A percentile compares a stretch with the other conserved stretches of the same genome.
These are phyloP conservation scores for Campylomormyrus numenius DNA, from an alignment of 2,113 vertebrate species.

Conservation along the genomic window DNA sequence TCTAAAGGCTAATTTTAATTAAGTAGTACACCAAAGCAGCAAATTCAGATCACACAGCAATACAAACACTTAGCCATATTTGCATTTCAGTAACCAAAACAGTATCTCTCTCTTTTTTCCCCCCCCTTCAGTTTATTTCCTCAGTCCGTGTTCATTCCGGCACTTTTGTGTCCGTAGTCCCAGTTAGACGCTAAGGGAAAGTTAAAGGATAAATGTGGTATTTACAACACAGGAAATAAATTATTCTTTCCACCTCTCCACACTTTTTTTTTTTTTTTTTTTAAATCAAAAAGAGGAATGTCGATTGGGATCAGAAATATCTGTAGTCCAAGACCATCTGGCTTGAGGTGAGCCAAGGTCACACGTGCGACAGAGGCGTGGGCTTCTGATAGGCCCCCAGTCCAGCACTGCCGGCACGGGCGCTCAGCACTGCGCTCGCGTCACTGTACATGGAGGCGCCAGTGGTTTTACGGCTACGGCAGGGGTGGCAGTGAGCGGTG, in stretches of 20 bases:
- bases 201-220: background rate
- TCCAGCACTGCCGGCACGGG: slow-evolving; percentile 63
- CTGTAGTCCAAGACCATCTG: background rate
- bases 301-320: background rate
- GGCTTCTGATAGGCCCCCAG: slow-evolving; percentile 83
- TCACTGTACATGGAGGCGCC: slow-evolving; percentile 68
- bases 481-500: slow-evolving; percentile 68
- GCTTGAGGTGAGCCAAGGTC: slow-evolving; percentile 29
- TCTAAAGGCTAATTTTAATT: slow-evolving; percentile 15
- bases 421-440: slow-evolving; percentile 68
- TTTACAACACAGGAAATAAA: slow-evolving; percentile 1
- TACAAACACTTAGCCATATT: slow-evolving; percentile 17
- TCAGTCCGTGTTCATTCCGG: background rate
- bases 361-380: slow-evolving; percentile 72
- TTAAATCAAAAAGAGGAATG: background rate
- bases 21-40: slow-evolving; percentile 11
- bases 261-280: background rate
- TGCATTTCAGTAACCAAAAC: slow-evolving; percentile 8
- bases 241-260: background rate
- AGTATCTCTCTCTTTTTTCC: background rate
- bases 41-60: slow-evolving; percentile 8
- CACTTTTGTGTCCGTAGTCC: background rate
- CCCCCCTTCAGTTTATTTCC: background rate
- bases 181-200: background rate
- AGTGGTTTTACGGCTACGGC: slow-evolving; percentile 63